These are phyloP conservation scores for Choreutis nemorana DNA, from an alignment of 2,888 invertebrate species.

Conservation along the genomic window DNA sequence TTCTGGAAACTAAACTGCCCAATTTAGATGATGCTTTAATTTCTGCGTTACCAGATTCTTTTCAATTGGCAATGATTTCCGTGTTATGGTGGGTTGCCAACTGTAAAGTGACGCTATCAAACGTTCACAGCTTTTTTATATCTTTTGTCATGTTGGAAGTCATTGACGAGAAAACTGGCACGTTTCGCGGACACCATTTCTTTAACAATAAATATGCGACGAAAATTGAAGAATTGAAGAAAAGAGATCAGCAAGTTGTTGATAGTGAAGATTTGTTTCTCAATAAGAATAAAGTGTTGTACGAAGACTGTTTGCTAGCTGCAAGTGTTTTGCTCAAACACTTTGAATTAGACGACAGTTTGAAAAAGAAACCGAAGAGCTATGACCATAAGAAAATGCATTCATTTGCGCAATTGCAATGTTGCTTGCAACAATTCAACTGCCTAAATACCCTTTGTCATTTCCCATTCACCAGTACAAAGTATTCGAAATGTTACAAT, in stretches of 20 bases:
- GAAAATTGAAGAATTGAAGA: slow-evolving; percentile 35
- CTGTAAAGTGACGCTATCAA: slow-evolving; percentile 41
- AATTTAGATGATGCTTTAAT: slow-evolving; percentile 33
- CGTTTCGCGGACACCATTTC: slow-evolving; percentile 46
- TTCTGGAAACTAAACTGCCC: slow-evolving; percentile 49
- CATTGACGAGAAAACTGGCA: slow-evolving; percentile 66
- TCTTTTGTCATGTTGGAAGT: slow-evolving; percentile 65
- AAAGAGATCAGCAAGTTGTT: slow-evolving; percentile 10
- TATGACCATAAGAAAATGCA: slow-evolving; percentile 68
- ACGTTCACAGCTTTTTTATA: slow-evolving; percentile 67
- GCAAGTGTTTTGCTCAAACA: slow-evolving; percentile 65
- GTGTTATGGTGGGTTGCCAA: slow-evolving; percentile 68
- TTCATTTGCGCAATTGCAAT: slow-evolving; percentile 72
- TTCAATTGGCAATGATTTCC: slow-evolving; percentile 66
- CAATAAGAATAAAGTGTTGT: slow-evolving; percentile 56
- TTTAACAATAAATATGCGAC: slow-evolving; percentile 53
- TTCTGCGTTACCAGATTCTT: slow-evolving; percentile 57
- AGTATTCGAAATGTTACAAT: slow-evolving; percentile 72
- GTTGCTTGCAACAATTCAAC: slow-evolving; percentile 64
- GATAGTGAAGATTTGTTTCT: slow-evolving; percentile 30
- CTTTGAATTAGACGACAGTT: slow-evolving; percentile 65
- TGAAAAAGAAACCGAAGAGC: slow-evolving; percentile 57
- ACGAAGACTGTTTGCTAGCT: slow-evolving; percentile 66
- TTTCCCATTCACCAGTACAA: slow-evolving; percentile 62
- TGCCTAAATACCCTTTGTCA: slow-evolving; percentile 72